These are phyloP conservation scores for Catagonus wagneri DNA, from an alignment of 2,113 vertebrate genomes.

Conservation along the genomic window DNA sequence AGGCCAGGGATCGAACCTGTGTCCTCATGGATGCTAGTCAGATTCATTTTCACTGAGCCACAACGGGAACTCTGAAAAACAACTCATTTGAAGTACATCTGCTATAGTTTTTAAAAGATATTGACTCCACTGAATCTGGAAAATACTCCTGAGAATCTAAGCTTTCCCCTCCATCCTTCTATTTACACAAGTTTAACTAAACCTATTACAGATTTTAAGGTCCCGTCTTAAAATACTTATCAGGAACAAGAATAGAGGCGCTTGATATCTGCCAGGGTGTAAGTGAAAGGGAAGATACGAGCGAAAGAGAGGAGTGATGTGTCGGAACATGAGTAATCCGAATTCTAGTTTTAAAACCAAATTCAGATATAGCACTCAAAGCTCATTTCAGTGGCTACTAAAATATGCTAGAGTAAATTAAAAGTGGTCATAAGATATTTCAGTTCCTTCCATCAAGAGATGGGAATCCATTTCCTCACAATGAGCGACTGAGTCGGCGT, in stretches of 20 bases:
- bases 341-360: slow-evolving; percentile 46
- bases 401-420: not conserved
- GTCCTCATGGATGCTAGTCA: too few species aligned
- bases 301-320: not conserved
- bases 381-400: not conserved
- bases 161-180: not conserved
- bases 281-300: not conserved
- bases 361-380: not conserved
- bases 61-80: not conserved
- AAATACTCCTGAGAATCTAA: not conserved
- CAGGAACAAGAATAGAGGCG: not conserved
- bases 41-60: too few species aligned
- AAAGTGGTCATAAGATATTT: not conserved
- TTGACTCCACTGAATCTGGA: not conserved
- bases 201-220: not conserved
- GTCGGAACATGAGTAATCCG: not conserved
- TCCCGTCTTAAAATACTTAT: not conserved
- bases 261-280: not conserved
- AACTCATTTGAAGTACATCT: not conserved
- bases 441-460: not conserved
- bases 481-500: not conserved
- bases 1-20: too few species aligned
- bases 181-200: not conserved
- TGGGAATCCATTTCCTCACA: not conserved
- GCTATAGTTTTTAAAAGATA: not conserved